A percentile compares a stretch with the other conserved stretches of the same genome.
phyloP scores from a whole-genome alignment of 2,113 vertebrate genomes.

The Anser cygnoides region DNA sequence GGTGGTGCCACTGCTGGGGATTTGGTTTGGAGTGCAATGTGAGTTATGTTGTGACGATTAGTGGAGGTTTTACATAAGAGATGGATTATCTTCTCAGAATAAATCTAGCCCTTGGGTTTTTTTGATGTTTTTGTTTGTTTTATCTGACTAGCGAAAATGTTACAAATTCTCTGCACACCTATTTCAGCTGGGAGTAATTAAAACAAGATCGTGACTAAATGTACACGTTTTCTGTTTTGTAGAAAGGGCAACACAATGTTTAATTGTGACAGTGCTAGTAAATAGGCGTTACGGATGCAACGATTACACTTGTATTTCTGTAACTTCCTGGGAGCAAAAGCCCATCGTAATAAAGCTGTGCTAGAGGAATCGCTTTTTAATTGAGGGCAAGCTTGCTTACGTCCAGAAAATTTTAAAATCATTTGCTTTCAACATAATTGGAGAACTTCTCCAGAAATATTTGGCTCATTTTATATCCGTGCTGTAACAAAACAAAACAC shows the following conservation, averaged over 20 bases:
- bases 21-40: background rate
- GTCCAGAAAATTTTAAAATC: background rate
- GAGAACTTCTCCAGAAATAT: background rate
- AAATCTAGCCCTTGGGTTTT: background rate
- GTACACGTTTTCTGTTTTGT: background rate
- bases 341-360: background rate
- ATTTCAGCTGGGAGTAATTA: background rate
- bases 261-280: background rate
- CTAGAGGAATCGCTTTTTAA: background rate
- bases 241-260: background rate
- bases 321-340: background rate
- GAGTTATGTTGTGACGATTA: background rate
- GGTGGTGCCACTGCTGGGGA: constrained; percentile 22
- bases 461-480: background rate
- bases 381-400: background rate
- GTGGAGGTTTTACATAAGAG: constrained; percentile 54
- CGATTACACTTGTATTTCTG: background rate
- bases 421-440: background rate
- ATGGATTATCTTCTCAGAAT: constrained; percentile 38
- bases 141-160: background rate
- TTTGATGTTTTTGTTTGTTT: background rate
- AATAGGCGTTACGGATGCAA: background rate
- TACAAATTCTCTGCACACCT: background rate
- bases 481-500: background rate
- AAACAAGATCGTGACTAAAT: background rate